These are phyloP conservation scores for Girardinichthys multiradiatus DNA, from an alignment of 2,113 vertebrate genomes.

Conservation along the genomic window DNA sequence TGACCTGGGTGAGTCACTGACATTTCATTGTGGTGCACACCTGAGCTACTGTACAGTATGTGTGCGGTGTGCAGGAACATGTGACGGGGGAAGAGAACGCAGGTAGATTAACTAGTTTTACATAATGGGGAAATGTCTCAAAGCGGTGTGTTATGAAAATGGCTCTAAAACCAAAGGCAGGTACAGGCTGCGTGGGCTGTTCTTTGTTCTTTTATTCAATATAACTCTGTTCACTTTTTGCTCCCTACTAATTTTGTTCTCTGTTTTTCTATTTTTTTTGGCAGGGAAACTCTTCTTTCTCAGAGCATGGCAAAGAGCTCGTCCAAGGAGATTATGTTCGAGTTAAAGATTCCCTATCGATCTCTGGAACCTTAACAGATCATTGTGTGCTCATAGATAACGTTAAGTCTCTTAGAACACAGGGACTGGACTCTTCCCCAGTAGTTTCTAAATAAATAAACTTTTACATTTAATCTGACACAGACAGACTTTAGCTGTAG, in stretches of 20 bases:
- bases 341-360: slow-evolving; percentile 21
- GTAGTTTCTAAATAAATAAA: no score
- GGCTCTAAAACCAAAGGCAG: slow-evolving; percentile 18
- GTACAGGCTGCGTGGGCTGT: neutral
- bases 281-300: slow-evolving; percentile 20
- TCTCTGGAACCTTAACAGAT: slow-evolving; percentile 15
- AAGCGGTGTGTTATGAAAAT: slow-evolving; percentile 23
- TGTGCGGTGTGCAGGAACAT: neutral
- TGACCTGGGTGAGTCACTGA: slow-evolving; percentile 40
- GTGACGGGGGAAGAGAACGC: slow-evolving; percentile 16
- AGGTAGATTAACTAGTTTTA: slow-evolving; percentile 60
- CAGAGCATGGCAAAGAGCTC: slow-evolving; percentile 2
- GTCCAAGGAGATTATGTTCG: neutral
- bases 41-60: slow-evolving; percentile 19
- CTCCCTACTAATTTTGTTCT: neutral
- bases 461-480: neutral
- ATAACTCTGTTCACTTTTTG: neutral
- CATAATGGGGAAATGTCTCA: slow-evolving; percentile 44
- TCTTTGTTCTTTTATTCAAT: neutral
- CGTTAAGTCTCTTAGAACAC: neutral
- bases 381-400: neutral
- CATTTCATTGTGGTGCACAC: slow-evolving; percentile 46
- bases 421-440: slow-evolving; percentile 33
- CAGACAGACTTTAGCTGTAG: neutral
- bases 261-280: neutral